A percentile compares a stretch with the other conserved stretches of the same genome.
phyloP scores from a whole-genome alignment of 2,113 vertebrate species.

The Pelobates fuscus region DNA sequence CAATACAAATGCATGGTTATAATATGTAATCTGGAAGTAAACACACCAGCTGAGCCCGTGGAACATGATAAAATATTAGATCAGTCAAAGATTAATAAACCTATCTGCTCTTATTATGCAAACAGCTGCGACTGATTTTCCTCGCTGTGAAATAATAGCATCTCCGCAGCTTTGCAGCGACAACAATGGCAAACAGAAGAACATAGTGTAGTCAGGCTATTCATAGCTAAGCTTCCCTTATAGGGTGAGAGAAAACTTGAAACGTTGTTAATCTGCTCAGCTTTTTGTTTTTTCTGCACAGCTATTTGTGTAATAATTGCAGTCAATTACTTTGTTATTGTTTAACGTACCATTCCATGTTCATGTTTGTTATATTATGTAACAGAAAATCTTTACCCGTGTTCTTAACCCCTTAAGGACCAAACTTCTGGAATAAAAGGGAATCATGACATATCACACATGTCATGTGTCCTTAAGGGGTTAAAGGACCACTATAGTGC shows the following conservation, averaged over 20 bases:
- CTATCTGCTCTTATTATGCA: slow-evolving; percentile 4
- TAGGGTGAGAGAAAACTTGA: slow-evolving; percentile 1
- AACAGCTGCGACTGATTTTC: slow-evolving; percentile 31
- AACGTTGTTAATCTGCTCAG: slow-evolving; percentile 24
- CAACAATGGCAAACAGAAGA: slow-evolving; percentile 13
- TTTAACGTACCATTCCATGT: no score
- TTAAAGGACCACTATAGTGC: no score
- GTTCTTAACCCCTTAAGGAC: no score
- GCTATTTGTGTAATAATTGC: background rate
- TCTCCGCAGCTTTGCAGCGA: slow-evolving; percentile 12
- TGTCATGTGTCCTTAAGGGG: no score
- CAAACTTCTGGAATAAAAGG: no score
- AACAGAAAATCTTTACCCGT: no score
- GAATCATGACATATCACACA: no score
- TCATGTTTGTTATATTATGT: no score
- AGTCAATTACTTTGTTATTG: no score
- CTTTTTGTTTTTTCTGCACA: slow-evolving; percentile 16
- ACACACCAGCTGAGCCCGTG: background rate
- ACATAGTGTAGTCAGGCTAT: slow-evolving; percentile 14
- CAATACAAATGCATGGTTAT: slow-evolving; percentile 4
- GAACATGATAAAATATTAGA: slow-evolving; percentile 20
- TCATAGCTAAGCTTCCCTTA: slow-evolving; percentile 1
- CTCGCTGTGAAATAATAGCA: slow-evolving; percentile 29
- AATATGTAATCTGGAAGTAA: slow-evolving; percentile 3
- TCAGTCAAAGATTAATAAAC: slow-evolving; percentile 42